These are phyloP conservation scores for Lepidonotus clava DNA, from an alignment of 2,888 invertebrate species.

Conservation along the genomic window DNA sequence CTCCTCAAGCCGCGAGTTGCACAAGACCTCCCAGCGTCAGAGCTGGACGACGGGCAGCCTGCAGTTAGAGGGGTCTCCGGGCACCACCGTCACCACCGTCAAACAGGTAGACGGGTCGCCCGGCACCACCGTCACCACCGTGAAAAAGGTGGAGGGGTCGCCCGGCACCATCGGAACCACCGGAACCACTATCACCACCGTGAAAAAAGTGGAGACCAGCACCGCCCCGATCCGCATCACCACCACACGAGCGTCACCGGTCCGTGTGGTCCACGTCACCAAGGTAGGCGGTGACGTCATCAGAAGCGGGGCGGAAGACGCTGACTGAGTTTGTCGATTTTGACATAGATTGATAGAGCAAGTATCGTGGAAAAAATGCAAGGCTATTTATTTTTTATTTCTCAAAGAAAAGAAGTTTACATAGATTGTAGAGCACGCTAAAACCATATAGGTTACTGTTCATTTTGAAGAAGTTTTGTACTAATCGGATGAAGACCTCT, in stretches of 20 bases:
- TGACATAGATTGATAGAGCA: too few relatives aligned
- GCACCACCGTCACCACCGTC: neutral
- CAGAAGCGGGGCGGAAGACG: neutral
- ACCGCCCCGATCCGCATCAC: neutral
- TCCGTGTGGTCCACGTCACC: conserved; percentile 17
- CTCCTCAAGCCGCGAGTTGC: conserved; percentile 17
- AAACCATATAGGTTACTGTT: too few relatives aligned
- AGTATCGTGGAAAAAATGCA: too few relatives aligned
- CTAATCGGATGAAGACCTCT: too few relatives aligned
- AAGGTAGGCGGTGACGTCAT: conserved; percentile 22
- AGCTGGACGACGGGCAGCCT: neutral
- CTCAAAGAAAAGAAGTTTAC: too few relatives aligned
- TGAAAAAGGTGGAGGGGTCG: neutral
- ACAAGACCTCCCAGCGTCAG: conserved; percentile 26
- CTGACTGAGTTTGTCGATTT: too few relatives aligned
- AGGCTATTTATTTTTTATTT: too few relatives aligned
- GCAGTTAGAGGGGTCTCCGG: neutral
- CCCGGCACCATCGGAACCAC: neutral
- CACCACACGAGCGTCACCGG: conserved; percentile 5
- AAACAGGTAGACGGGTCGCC: neutral
- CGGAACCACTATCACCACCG: neutral
- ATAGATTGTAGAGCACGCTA: too few relatives aligned
- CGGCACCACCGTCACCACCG: neutral
- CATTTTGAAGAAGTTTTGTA: too few relatives aligned
- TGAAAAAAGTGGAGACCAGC: neutral